Evolutionary conservation across 2,888 invertebrate species (phyloP), one percentile per base, ranked within the genome.

Genomic region (Pachycephus smyrnensis): DNA sequence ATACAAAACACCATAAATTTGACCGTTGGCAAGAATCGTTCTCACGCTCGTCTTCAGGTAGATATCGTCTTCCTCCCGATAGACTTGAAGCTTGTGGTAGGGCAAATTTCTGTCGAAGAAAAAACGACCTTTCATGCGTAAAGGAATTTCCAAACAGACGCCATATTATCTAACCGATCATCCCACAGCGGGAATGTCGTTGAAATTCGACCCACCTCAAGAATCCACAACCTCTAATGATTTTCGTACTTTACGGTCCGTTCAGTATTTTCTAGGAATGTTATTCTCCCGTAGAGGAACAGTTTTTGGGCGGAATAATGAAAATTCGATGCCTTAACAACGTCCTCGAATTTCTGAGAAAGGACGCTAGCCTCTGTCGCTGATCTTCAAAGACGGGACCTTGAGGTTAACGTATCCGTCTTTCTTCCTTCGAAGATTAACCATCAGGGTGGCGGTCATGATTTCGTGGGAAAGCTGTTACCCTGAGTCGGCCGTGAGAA

Each of bases 21-120:
- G 88, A 89, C 86, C 89, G 86, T 87, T 84, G 86, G 88, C 86
- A 84, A 85, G 79, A 80, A 83, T 84, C 81, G 83, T 90, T 90
- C 89, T 89, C 89, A 90, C 89, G 89, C 82, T 86, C 78, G 77
- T 35, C 75, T 84, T 69, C 69, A 15, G 11, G 69, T 32, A 30
- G 2, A 69, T 12, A 23, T 32, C 12, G 69, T 69, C 30, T 69
- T 11, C 69, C 31, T 15, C 15, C 15, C 40, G 15, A 15, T 4
- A 2, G 69, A 32, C n/a, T n/a, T n/a, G n/a, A n/a, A n/a, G 1
- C 69, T 69, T 15, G 30, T 69, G 15, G 69, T 3, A 69, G 30
- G 69, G n/a, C 32, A 30, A 32, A 31, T 12, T 69, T 69, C 32
- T 30, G 30, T 69, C 69, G 9, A 69, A 32, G 69, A 69, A 69